A percentile compares a stretch with the other conserved stretches of the same genome.
Evolutionary conservation across 2,888 invertebrate genomes (phyloP).

Genomic region (Maniola hyperantus): DNA sequence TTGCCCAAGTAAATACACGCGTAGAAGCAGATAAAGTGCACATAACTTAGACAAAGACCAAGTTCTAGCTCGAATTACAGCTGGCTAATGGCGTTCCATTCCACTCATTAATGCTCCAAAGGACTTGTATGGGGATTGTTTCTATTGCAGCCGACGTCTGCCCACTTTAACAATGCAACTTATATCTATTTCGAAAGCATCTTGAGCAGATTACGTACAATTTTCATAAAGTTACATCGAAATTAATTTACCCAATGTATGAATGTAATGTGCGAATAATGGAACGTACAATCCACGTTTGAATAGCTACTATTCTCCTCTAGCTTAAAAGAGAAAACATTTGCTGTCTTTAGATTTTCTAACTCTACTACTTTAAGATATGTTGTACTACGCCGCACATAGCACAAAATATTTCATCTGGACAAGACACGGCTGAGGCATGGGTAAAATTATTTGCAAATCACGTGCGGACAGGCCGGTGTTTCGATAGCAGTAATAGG

Average conservation of each 20-base stretch:
- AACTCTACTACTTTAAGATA: no score
- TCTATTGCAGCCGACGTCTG: slow-evolving; percentile 35
- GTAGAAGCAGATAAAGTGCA: slow-evolving; percentile 35
- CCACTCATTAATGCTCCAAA: slow-evolving; percentile 41
- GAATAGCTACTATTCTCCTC: no score
- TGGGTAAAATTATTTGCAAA: no score
- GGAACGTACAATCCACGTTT: no score
- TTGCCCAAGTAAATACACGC: slow-evolving; percentile 32
- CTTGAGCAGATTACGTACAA: slow-evolving; percentile 17
- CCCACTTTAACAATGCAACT: slow-evolving; percentile 32
- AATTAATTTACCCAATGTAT: neutral
- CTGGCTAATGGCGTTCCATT: slow-evolving; percentile 41
- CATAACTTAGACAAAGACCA: slow-evolving; percentile 42
- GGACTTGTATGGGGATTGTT: slow-evolving; percentile 42
- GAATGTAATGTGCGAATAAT: no score
- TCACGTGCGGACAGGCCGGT: no score
- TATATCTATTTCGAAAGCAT: slow-evolving; percentile 24
- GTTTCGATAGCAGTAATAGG: no score
- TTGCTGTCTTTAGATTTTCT: no score
- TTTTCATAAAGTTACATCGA: slow-evolving; percentile 7
- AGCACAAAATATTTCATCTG: no score
- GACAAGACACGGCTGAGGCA: no score
- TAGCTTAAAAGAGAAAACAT: no score
- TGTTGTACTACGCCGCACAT: no score
- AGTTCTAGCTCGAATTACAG: slow-evolving; percentile 42